phyloP scores from a whole-genome alignment of 2,113 vertebrate genomes.

The Gymnobelideus leadbeateri region DNA sequence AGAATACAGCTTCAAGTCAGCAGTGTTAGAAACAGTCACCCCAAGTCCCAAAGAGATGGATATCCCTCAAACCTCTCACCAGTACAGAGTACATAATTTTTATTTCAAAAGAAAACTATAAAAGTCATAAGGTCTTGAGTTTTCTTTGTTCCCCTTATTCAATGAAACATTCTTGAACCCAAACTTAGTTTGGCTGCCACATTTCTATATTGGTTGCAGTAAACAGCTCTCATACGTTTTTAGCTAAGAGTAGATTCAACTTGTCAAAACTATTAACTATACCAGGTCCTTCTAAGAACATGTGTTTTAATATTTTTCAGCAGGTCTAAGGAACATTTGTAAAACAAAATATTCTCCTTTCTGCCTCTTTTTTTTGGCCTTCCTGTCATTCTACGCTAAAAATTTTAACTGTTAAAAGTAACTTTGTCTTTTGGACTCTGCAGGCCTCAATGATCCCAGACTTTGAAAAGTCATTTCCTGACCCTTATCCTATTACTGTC shows the following conservation, averaged over 20 bases:
- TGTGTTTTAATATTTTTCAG: not conserved
- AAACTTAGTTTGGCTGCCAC: not conserved
- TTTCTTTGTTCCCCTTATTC: not conserved
- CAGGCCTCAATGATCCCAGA: not conserved
- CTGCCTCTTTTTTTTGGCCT: not conserved
- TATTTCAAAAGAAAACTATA: not conserved
- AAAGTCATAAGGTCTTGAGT: not conserved
- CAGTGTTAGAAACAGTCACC: not conserved
- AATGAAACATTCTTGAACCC: not conserved
- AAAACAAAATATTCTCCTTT: not conserved
- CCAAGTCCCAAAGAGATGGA: not conserved
- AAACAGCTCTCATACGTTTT: not conserved
- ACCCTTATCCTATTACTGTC: not conserved
- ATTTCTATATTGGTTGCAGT: not conserved
- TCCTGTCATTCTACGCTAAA: not conserved
- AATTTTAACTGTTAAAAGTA: not conserved
- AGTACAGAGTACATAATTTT: not conserved
- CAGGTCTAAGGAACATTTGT: not conserved
- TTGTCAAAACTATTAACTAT: not conserved
- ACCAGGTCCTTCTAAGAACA: not conserved
- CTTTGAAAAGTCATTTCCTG: not conserved
- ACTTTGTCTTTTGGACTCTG: not conserved
- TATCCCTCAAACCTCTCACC: not conserved
- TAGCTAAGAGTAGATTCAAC: not conserved
- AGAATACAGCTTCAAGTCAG: not conserved